Base-by-base conservation (phyloP, 2,888 invertebrate genomes). In the Andrena bicolor region DNA sequence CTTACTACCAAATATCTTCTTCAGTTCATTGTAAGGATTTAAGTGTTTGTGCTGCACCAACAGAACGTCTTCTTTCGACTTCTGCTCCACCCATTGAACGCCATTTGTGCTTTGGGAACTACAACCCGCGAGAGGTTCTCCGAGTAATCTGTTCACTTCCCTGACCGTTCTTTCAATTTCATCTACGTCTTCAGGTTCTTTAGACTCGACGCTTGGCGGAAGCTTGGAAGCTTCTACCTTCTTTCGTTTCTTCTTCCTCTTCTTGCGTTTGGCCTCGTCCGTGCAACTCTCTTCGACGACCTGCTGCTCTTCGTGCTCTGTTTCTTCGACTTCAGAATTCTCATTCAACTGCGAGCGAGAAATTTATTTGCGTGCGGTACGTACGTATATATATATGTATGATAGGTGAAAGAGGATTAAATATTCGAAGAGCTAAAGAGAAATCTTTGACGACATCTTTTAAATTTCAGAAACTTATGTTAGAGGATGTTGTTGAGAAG, bases 21-120 rank as follows among this genome's bases (percentile, higher is more conserved):
- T 96, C 92, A 98, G 95, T 94, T 98, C 98, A 94, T 97, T 97
- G 85, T 97, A 96, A 13, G 97, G 96, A 94, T 97, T 97, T 28
- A 98, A 94, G 93, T 97, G 95, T 91, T 96, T 96, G 83, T 96
- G 95, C 84, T 97, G 96, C 32, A 97, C 95, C 68, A 94, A 94
- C 10, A 97, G 94, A 49, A 96, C 93, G 60, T 95, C 94, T 87
- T 95, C 95, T 66, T 91, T 92, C 16, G 87, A 85, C 76, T 77
- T 88, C 72, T 81, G 65, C 28, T 72, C 65, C 1, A 41, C 61
- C 65, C 88, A 84, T 49, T 85, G 84, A 82, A 69, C 71, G 64
- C 82, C 84, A 10, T 89, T 82, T 5, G 58, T 74, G 48, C 90
- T 88, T 49, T 92, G 85, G 72, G 91, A 82, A 83, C 92, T 92